These are phyloP conservation scores for Thaumetopoea pityocampa DNA, from an alignment of 1,140 invertebrate genomes.

Conservation along the genomic window DNA sequence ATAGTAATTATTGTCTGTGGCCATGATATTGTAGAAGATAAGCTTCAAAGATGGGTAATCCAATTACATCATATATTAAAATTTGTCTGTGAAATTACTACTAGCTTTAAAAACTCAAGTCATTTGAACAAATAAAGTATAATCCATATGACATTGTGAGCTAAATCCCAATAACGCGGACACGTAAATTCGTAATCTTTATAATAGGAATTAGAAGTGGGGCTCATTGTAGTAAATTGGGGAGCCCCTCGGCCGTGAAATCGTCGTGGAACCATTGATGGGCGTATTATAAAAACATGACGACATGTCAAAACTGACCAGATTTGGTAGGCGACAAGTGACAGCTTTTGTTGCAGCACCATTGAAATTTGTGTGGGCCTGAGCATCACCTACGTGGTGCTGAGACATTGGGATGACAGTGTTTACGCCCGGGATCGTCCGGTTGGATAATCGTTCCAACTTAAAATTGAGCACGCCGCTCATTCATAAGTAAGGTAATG, in stretches of 20 bases:
- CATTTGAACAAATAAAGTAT: conserved; percentile 65
- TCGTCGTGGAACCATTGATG: conserved; percentile 51
- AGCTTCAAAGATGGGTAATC: conserved; percentile 3
- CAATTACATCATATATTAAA: conserved; percentile 26
- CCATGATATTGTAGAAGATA: no score
- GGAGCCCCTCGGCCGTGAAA: conserved; percentile 51
- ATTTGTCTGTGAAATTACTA: conserved; percentile 26
- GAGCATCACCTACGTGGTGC: conserved; percentile 57
- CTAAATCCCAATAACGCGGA: conserved; percentile 56
- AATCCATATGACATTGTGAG: conserved; percentile 64
- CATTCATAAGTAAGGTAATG: conserved; percentile 39
- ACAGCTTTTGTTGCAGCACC: conserved; percentile 49
- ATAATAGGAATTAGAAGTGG: conserved; percentile 69
- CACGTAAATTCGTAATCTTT: conserved; percentile 48
- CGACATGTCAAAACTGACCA: conserved; percentile 72
- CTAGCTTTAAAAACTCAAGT: conserved; percentile 41
- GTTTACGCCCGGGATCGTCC: conserved; percentile 67
- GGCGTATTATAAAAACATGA: conserved; percentile 71
- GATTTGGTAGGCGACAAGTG: conserved; percentile 68
- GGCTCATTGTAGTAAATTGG: conserved; percentile 67
- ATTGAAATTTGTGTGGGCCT: conserved; percentile 69
- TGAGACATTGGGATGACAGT: conserved; percentile 46
- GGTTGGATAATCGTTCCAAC: conserved; percentile 49
- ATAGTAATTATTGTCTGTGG: no score
- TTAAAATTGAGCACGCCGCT: conserved; percentile 56